phyloP scores from a whole-genome alignment of 35 echinoderm and acorn worm genomes.

The Hemicentrotus pulcherrimus region DNA sequence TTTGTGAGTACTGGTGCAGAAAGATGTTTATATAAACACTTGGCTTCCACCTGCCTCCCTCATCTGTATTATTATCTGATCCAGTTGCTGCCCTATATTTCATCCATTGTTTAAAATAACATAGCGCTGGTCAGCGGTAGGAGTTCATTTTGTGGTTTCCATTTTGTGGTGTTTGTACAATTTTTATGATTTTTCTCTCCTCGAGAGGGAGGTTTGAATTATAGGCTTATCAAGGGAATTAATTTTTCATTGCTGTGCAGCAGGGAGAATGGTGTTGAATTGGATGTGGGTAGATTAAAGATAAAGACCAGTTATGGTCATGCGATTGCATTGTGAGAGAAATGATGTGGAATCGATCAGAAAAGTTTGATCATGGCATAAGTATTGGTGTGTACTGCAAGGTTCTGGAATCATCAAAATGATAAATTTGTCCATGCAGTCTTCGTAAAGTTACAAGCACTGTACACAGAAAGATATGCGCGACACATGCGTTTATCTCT shows the following conservation, averaged over 20 bases:
- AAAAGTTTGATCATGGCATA: too few relatives aligned
- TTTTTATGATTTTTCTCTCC: background rate
- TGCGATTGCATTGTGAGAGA: too few relatives aligned
- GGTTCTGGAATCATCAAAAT: too few relatives aligned
- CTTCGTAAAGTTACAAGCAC: too few relatives aligned
- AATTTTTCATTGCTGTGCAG: background rate
- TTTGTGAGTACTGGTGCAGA: background rate
- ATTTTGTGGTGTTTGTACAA: background rate
- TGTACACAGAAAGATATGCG: too few relatives aligned
- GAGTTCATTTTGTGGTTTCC: background rate
- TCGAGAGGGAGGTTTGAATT: background rate
- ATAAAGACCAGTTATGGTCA: too few relatives aligned
- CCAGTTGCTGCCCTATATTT: background rate
- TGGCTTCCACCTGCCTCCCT: background rate
- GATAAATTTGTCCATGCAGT: too few relatives aligned
- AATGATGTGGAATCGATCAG: too few relatives aligned
- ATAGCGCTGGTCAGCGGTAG: background rate
- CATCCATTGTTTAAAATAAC: background rate
- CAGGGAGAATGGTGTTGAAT: background rate
- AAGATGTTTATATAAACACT: background rate
- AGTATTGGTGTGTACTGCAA: too few relatives aligned
- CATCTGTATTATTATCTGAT: background rate
- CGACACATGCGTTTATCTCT: too few relatives aligned
- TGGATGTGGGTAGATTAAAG: background rate
- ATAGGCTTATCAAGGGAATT: background rate